A percentile compares a stretch with the other conserved stretches of the same genome.
These are phyloP conservation scores for Archocentrus centrarchus DNA, from an alignment of 2,113 vertebrate species.

Conservation along the genomic window DNA sequence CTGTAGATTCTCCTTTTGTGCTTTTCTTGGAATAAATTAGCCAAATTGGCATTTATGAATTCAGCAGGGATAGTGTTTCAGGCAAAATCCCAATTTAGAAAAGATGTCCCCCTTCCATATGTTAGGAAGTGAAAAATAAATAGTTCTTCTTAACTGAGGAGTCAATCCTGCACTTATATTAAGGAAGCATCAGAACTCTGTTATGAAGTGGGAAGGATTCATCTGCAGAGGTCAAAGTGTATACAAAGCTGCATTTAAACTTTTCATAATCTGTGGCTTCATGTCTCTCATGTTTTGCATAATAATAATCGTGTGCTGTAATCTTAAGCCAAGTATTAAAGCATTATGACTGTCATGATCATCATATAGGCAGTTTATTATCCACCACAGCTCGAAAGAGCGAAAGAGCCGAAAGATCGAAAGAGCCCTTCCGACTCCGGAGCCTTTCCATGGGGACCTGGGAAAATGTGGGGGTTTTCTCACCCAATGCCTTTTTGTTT, in stretches of 20 bases:
- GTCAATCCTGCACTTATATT: background rate
- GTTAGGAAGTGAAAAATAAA: constrained; percentile 12
- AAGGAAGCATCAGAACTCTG: background rate
- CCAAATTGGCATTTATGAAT: constrained; percentile 3
- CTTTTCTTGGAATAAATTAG: constrained; percentile 54
- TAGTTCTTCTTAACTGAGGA: constrained; percentile 20
- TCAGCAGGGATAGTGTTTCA: constrained; percentile 15
- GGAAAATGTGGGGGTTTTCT: no score
- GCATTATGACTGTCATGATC: background rate
- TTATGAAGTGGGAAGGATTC: background rate
- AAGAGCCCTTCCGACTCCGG: no score
- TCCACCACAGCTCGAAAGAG: no score
- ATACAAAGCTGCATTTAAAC: background rate
- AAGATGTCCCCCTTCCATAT: constrained; percentile 49
- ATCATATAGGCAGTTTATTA: background rate
- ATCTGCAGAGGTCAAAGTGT: background rate
- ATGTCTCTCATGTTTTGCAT: background rate
- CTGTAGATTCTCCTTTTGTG: constrained; percentile 42
- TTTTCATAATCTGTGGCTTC: background rate
- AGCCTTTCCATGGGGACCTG: no score
- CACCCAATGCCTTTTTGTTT: no score
- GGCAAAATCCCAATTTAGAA: constrained; percentile 48
- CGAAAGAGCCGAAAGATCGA: no score
- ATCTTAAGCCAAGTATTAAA: background rate
- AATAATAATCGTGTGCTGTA: background rate